Percentiles rank a stretch among this genome's conserved stretches.
phyloP scores from a whole-genome alignment of 1,140 invertebrate species.

The Popillia japonica region DNA sequence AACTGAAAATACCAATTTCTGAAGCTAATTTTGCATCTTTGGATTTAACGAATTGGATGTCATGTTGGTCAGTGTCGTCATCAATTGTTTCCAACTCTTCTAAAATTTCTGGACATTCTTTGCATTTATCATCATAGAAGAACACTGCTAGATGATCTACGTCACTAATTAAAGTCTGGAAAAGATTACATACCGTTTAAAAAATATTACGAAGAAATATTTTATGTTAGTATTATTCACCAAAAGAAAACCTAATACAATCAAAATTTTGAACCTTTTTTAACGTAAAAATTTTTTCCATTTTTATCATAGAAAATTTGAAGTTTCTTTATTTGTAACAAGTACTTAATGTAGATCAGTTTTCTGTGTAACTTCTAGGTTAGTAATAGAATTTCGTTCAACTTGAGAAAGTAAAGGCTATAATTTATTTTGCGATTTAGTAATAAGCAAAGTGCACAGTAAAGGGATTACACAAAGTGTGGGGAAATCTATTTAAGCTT shows the following conservation, averaged over 20 bases:
- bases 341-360: too few relatives aligned
- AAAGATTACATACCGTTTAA: background rate
- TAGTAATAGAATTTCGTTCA: too few relatives aligned
- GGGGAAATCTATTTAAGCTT: too few relatives aligned
- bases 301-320: too few relatives aligned
- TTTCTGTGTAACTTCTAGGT: too few relatives aligned
- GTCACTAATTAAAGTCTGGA: slow-evolving; percentile 75
- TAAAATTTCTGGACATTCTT: slow-evolving; percentile 82
- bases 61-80: slow-evolving; percentile 90
- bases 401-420: too few relatives aligned
- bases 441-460: too few relatives aligned
- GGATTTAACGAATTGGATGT: slow-evolving; percentile 90
- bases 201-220: background rate
- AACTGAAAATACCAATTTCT: slow-evolving; percentile 90
- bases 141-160: slow-evolving; percentile 92
- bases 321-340: too few relatives aligned
- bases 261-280: too few relatives aligned
- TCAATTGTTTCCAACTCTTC: slow-evolving; percentile 93
- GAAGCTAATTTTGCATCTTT: slow-evolving; percentile 89
- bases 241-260: background rate
- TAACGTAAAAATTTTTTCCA: too few relatives aligned
- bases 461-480: too few relatives aligned
- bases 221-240: background rate
- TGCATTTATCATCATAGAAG: slow-evolving; percentile 89
- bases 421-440: too few relatives aligned